Evolutionary conservation across 2,113 vertebrate species (phyloP), one percentile per base, ranked within the genome.

Genomic region (Neotragus pygmaeus): DNA sequence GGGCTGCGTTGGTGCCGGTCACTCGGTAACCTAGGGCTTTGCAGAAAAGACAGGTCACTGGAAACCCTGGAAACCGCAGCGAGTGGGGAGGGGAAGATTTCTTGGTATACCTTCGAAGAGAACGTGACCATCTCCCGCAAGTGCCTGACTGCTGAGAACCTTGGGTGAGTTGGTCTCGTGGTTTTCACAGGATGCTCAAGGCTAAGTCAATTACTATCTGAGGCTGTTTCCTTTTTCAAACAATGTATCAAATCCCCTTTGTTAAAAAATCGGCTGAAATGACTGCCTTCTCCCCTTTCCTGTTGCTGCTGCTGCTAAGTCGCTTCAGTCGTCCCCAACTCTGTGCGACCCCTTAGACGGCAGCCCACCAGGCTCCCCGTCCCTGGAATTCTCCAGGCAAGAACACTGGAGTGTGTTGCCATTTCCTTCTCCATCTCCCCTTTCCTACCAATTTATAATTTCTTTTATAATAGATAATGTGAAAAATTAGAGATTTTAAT

Each of bases 211-310:
- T 80, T 77, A 73, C 55, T 70, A 23, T 16, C 17, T 30, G 77
- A 90, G 90, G n/a, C 77, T 87, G 73, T 92, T 96, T 95, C 84
- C 84, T 96, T 95, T 94, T 90, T 11, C 45, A 94, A 95, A 88
- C 14, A 60, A 57, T 94, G 51, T 53, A 60, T 90, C 66, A 90
- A 77, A 88, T 81, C 14, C 57, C 51, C n/a, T 7, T 30, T 90
- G 81, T 91, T 43, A 78, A 53, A 62, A 91, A 93, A 84, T 64
- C 12, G 75, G 19, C 60, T 81, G 43, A 49, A 83, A 75, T 0
- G 6, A 57, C 30, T 86, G 70, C 55, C 82, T 93, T 70, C 43
- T 77, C 64, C 25, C 10, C 25, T 27, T 58, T 58, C 57, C 25
- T n/a, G n/a, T n/a, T 58, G 57, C 57, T 58, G 57, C 25, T 58